A percentile compares a stretch with the other conserved stretches of the same genome.
Conservation (phyloP, 2,113 vertebrate genomes). For the Hoplias malabaricus region DNA sequence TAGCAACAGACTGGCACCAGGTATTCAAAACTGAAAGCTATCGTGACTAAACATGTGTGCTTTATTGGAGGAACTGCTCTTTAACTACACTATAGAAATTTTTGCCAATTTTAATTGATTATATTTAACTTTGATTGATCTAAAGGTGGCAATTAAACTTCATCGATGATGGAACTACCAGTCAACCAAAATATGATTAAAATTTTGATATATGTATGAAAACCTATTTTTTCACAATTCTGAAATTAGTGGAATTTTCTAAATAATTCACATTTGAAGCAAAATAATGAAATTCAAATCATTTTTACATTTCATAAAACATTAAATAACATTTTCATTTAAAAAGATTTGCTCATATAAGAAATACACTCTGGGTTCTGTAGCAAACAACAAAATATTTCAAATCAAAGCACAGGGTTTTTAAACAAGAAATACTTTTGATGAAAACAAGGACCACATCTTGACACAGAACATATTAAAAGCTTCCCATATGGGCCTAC, state of each 20-base stretch:
- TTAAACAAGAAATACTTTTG: background rate
- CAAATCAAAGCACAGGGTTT: background rate
- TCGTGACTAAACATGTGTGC: background rate
- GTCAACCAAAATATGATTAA: too few species aligned
- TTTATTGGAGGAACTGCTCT: too few species aligned
- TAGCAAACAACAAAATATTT: background rate
- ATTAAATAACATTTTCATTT: background rate
- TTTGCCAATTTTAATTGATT: too few species aligned
- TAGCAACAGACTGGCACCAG: conserved; percentile 35
- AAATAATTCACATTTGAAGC: too few species aligned
- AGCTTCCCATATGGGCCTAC: background rate
- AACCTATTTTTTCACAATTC: too few species aligned
- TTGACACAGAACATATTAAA: background rate
- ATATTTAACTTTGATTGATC: too few species aligned
- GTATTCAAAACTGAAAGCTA: conserved; percentile 8
- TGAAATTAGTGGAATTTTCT: too few species aligned
- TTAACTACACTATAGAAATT: too few species aligned
- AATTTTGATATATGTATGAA: too few species aligned
- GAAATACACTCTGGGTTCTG: too few species aligned
- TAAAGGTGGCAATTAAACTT: too few species aligned
- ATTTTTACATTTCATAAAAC: background rate
- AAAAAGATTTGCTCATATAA: background rate
- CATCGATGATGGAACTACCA: too few species aligned
- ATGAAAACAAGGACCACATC: background rate
- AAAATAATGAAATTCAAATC: background rate